A percentile compares a stretch with the other conserved stretches of the same genome.
phyloP scores from a whole-genome alignment of 2,113 vertebrate genomes.

The Chaetodon trifascialis region DNA sequence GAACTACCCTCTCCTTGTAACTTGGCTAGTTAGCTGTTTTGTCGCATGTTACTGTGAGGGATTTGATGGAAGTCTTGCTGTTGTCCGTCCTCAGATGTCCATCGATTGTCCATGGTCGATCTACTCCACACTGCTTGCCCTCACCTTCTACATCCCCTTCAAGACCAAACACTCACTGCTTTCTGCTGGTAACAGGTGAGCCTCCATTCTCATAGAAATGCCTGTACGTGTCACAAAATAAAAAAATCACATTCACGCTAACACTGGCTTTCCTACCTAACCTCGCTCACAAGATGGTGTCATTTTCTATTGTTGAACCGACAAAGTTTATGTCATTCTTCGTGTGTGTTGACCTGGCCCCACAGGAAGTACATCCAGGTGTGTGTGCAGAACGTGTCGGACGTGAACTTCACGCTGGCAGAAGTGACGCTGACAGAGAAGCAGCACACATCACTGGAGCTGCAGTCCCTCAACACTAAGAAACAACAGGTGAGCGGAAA shows the following conservation, averaged over 20 bases:
- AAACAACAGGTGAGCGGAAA: slow-evolving; percentile 86
- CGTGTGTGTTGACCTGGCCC: not conserved
- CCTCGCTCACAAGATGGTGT: not conserved
- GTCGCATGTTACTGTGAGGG: not conserved
- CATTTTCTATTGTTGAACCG: not conserved
- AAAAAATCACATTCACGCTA: not conserved
- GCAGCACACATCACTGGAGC: slow-evolving; percentile 79
- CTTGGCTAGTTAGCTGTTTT: not conserved
- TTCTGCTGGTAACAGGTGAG: slow-evolving; percentile 92
- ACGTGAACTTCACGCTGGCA: slow-evolving; percentile 90
- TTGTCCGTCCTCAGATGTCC: slow-evolving; percentile 87
- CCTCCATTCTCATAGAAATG: not conserved
- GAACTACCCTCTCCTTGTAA: not conserved
- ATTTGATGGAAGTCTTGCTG: slow-evolving; percentile 2
- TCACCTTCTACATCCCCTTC: slow-evolving; percentile 97
- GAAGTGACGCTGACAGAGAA: slow-evolving; percentile 85
- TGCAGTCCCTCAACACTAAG: slow-evolving; percentile 86
- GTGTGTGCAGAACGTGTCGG: slow-evolving; percentile 93
- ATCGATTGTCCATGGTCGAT: slow-evolving; percentile 99
- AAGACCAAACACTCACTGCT: slow-evolving; percentile 92
- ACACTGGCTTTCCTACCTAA: not conserved
- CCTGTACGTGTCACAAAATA: not conserved
- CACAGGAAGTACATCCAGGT: slow-evolving; percentile 96
- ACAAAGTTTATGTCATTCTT: not conserved
- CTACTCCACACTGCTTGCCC: slow-evolving; percentile 94